Evolutionary conservation across 2,113 vertebrate species (phyloP), one percentile per base, ranked within the genome.

Genomic region (Cercocebus atys): DNA sequence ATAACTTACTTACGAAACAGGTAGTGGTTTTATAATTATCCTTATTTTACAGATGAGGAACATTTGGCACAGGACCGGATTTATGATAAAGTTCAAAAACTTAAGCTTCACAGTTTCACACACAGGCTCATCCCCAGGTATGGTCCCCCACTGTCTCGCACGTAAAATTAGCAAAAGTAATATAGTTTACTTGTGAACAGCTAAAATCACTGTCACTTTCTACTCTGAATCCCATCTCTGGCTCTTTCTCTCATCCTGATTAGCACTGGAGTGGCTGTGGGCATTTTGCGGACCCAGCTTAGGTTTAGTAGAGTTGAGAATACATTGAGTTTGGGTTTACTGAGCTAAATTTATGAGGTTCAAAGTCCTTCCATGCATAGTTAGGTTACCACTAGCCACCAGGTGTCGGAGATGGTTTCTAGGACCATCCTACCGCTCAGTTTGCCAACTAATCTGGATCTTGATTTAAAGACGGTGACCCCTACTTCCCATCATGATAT

Each of bases 171-270:
- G 35, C 70, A 78, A 55, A 87, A 55, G 68, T 2, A 27, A 14
- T 8, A 8, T 20, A 25, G 68, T 83, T 64, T 61, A 52, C n/a
- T 7, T 5, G n/a, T n/a, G 64, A 45, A 78, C 68, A 38, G n/a
- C 81, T 79, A n/a, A 87, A 40, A 38, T 25, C 8, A 18, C 52
- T 27, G 32, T 18, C 23, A 45, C 30, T 76, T 76, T 27, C 80
- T 27, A 23, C 57, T 3, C 0, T 1, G 38, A 55, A 30, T 55
- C 30, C 61, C n/a, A 23, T n/a, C 35, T 7, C 3, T 6, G 35
- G 10, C 47, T 30, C 13, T 73, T 30, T 47, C 27, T 32, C n/a
- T 70, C 73, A 27, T 3, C 3, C 17, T 45, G 50, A 81, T 22
- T 8, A 13, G 40, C 30, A 8, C 1, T 40, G 8, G 52, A 35